These are phyloP conservation scores for Tyria jacobaeae DNA, from an alignment of 2,888 invertebrate species.

Conservation along the genomic window DNA sequence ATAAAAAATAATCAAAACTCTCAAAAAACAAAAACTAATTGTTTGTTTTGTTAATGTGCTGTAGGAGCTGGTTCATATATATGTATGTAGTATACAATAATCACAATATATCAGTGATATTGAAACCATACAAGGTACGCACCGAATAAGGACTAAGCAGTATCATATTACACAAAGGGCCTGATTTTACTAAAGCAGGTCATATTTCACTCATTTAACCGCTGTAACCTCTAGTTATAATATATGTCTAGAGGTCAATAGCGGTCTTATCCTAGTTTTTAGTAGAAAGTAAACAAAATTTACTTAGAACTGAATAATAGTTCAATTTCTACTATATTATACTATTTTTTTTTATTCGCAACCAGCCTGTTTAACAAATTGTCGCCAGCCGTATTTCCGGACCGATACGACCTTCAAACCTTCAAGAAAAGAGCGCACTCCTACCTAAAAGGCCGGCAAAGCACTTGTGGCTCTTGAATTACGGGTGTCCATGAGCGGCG, in stretches of 20 bases:
- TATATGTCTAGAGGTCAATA: constrained; percentile 4
- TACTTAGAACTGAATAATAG: background rate
- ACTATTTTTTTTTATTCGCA: background rate
- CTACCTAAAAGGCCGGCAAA: no score
- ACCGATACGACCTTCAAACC: no score
- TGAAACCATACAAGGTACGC: constrained; percentile 8
- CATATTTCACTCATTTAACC: constrained; percentile 18
- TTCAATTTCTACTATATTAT: background rate
- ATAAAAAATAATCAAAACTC: no score
- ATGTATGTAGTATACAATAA: background rate
- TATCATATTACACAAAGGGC: constrained; percentile 21
- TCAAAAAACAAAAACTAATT: no score
- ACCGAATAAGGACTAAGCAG: constrained; percentile 5
- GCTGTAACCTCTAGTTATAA: constrained; percentile 3
- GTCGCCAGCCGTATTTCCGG: no score
- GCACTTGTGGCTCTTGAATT: no score
- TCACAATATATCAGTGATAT: background rate
- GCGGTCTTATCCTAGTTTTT: background rate
- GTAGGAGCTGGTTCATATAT: no score
- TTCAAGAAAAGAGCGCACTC: no score
- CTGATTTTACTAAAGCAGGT: constrained; percentile 15
- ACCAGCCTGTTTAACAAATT: no score
- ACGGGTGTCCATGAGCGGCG: no score
- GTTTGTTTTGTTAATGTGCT: no score
- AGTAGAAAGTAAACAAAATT: background rate